These are phyloP conservation scores for Columba janthina DNA, from an alignment of 2,113 vertebrate genomes.

Conservation along the genomic window DNA sequence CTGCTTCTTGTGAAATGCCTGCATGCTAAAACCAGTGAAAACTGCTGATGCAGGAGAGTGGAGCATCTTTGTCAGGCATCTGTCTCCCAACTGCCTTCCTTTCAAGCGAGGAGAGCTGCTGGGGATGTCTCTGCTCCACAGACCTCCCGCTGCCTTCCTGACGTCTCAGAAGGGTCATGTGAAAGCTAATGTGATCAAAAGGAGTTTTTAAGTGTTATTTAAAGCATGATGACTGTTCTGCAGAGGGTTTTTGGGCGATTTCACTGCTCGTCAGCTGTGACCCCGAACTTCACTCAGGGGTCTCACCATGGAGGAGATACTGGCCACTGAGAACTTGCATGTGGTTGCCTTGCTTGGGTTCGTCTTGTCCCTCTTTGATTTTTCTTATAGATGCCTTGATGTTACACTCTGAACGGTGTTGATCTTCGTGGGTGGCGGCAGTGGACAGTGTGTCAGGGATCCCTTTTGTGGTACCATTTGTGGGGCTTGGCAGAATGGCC, in stretches of 20 bases:
- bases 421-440: rapidly evolving
- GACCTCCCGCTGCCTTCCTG: constrained; percentile 35
- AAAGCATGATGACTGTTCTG: neutral
- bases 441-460: neutral
- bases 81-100: constrained; percentile 30
- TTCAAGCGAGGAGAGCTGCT: neutral
- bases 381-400: neutral
- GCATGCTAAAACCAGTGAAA: neutral
- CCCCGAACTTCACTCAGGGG: neutral
- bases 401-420: neutral
- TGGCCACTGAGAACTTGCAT: neutral
- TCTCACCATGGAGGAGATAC: neutral
- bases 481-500: neutral
- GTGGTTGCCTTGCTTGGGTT: neutral
- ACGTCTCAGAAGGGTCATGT: constrained; percentile 39
- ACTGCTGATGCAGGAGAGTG: constrained; percentile 28
- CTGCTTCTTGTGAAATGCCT: neutral
- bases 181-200: constrained; percentile 47
- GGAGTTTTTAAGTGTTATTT: neutral
- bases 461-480: neutral
- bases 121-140: neutral
- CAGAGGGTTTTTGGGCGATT: neutral
- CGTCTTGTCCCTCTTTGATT: neutral
- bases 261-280: neutral
- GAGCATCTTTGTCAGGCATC: constrained; percentile 11